Evolutionary conservation across 2,113 vertebrate species (phyloP).

Genomic region (Gallinago undulata): DNA sequence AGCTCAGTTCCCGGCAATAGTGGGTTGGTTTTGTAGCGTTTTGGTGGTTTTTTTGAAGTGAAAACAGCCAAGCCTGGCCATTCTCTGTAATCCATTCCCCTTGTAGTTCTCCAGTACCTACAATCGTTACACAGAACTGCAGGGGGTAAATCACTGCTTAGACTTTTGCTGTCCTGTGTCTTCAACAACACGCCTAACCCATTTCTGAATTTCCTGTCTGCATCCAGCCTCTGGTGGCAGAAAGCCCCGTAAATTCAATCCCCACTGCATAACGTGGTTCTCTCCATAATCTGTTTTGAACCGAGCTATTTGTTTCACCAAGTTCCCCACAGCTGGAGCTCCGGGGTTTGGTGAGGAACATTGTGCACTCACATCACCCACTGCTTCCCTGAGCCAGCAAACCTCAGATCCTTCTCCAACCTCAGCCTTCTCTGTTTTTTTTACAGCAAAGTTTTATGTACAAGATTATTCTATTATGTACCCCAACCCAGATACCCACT

Average conservation of each 20-base stretch:
- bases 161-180: not conserved
- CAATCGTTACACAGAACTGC: accelerated
- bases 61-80: not conserved
- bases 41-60: not conserved
- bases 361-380: not conserved
- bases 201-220: not conserved
- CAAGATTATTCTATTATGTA: not conserved
- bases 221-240: not conserved
- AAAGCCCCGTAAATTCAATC: not conserved
- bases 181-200: accelerated
- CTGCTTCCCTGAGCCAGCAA: not conserved
- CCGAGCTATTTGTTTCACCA: not conserved
- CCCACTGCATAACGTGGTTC: accelerated
- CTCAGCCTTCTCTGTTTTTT: not conserved
- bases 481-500: not conserved
- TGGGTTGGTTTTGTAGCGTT: not conserved
- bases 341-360: not conserved
- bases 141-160: not conserved
- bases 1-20: not conserved
- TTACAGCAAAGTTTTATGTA: not conserved
- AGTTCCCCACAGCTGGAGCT: not conserved
- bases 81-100: not conserved
- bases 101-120: not conserved
- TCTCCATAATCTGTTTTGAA: not conserved
- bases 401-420: not conserved